phyloP scores from a whole-genome alignment of 2,113 vertebrate genomes.

The Chaenocephalus aceratus region DNA sequence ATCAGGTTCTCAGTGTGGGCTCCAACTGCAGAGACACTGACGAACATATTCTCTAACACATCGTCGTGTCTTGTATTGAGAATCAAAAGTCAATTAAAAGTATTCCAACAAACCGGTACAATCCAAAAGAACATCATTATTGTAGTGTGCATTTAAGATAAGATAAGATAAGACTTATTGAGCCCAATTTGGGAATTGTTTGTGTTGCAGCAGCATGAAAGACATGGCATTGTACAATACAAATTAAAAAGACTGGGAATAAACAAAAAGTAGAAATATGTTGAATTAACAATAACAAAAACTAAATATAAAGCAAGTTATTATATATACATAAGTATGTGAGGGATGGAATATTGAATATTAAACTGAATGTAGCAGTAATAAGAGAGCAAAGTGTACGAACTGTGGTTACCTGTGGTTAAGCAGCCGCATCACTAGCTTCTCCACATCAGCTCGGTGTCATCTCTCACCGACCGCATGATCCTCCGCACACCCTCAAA shows the following conservation, averaged over 20 bases:
- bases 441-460: conserved; percentile 47
- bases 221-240: no score
- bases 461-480: conserved; percentile 52
- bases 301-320: no score
- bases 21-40: conserved; percentile 15
- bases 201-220: no score
- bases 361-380: neutral
- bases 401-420: conserved; percentile 66
- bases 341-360: no score
- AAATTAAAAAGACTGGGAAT: no score
- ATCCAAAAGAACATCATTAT: neutral
- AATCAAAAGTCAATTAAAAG: neutral
- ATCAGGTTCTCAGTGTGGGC: conserved; percentile 51
- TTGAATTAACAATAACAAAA: no score
- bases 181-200: no score
- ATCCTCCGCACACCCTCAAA: conserved; percentile 51
- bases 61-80: neutral
- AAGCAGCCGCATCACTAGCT: conserved; percentile 66
- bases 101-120: neutral
- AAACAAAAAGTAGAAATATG: no score
- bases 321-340: no score
- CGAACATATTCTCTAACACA: neutral
- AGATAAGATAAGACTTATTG: no score
- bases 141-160: neutral
- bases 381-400: neutral